Base-by-base conservation (phyloP, 2,888 invertebrate species). In the Platycheirus rosarum region DNA sequence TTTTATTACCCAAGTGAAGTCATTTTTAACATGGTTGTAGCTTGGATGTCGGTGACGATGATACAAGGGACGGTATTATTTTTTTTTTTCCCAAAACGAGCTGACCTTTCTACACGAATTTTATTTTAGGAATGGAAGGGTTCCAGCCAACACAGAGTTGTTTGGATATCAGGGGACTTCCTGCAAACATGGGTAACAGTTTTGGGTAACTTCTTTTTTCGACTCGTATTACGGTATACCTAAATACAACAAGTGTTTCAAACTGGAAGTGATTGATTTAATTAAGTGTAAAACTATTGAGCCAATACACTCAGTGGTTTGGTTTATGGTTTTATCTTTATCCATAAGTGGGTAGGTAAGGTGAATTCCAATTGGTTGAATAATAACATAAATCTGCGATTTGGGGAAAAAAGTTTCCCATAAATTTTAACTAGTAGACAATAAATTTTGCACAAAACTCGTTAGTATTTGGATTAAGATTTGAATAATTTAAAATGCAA, bases 1-100 rank as follows among this genome's bases (percentile, higher is more conserved):
- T 75, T 80, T 80, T 80, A 80, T 80, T 80, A 71, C 80, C 66
- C 60, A 46, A 80, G 76, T 80, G 20, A 20, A 76, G 70, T 76
- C 66, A 51, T 76, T 80, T 76, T 76, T 70, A 80, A 80, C 80
- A 18, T 40, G 11, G 40, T n/a, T n/a, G 13, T 57, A 9, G 26
- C 23, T 3, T 57, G 9, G 40, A 57, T 40, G 23, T 40, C 62
- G 51, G 53, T 66, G 70, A 53, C 79, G 63, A 57, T 63, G 57
- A 51, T 68, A 62, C 71, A 75, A 75, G 70, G 75, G 75, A 70
- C 75, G 32, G 51, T 23, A 29, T 51, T 62, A 11, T 13, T 40
- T 37, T 14, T 35, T 37, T 68, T 48, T 71, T 77, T 48, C 29
- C 23, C 40, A 23, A 8, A 35, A 26, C 20, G 32, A 44, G 14